Conservation (phyloP, 2,113 vertebrate species). For the Probosciger aterrimus region DNA sequence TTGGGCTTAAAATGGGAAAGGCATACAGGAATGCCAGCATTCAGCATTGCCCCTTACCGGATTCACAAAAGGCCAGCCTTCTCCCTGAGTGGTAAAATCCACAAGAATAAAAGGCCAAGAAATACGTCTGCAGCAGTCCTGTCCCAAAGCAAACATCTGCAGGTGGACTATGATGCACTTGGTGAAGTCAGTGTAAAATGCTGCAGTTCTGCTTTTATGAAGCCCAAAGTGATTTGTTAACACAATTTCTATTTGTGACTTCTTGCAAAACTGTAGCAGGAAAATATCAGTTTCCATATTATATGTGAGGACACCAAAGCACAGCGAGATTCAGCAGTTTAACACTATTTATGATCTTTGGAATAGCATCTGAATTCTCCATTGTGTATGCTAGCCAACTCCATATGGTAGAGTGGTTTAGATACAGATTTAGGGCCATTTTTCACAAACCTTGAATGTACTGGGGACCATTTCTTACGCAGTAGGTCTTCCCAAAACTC, state of each 20-base stretch:
- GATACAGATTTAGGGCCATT: background rate
- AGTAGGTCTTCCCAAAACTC: background rate
- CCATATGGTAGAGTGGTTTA: background rate
- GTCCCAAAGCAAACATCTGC: background rate
- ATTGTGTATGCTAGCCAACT: background rate
- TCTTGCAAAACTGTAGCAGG: background rate
- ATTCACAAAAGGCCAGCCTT: background rate
- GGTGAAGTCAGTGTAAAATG: background rate
- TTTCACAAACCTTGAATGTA: background rate
- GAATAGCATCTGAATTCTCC: background rate
- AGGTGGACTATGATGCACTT: background rate
- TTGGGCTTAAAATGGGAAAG: background rate
- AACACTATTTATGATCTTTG: background rate
- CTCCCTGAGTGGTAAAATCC: background rate
- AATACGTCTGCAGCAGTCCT: background rate
- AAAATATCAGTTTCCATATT: background rate
- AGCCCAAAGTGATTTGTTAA: background rate
- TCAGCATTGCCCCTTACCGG: accelerated
- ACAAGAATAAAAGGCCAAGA: background rate
- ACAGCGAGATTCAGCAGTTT: accelerated
- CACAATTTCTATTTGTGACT: background rate
- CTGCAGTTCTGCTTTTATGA: background rate
- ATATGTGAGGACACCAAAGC: background rate
- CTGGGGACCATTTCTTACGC: background rate
- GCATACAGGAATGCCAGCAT: background rate